phyloP scores from a whole-genome alignment of 2,113 vertebrate species.

The Phasianus colchicus region DNA sequence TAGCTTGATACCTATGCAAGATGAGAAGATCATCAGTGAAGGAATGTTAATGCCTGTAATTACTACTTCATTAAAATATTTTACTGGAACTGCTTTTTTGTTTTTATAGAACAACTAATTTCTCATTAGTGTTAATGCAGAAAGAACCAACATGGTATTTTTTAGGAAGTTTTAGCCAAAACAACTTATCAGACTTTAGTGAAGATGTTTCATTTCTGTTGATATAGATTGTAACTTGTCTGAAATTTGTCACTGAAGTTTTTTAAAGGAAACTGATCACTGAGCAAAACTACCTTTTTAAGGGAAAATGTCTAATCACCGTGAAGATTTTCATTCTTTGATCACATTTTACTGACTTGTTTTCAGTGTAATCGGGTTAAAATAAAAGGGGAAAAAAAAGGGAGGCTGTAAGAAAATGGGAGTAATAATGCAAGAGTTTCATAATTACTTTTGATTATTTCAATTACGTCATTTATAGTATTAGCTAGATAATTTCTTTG shows the following conservation, averaged over 20 bases:
- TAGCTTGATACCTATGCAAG: conserved; percentile 9
- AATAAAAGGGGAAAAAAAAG: background rate
- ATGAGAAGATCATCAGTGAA: background rate
- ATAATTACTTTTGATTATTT: background rate
- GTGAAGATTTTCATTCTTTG: background rate
- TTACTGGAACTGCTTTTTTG: background rate
- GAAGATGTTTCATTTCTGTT: background rate
- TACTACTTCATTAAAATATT: background rate
- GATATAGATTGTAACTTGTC: background rate
- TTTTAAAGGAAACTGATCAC: background rate
- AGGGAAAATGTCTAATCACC: background rate
- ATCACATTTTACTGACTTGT: background rate
- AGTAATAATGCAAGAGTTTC: background rate
- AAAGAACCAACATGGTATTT: background rate
- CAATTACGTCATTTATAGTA: accelerated
- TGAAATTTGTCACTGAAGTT: background rate
- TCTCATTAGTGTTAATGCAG: background rate
- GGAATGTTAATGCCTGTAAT: background rate
- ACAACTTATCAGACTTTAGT: background rate
- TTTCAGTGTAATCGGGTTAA: background rate
- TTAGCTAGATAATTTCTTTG: background rate
- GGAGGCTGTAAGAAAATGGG: background rate
- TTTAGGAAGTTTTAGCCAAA: background rate
- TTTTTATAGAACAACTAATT: background rate
- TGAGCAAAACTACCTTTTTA: background rate